Evolutionary conservation across 2,888 invertebrate genomes (phyloP).

Genomic region (Ariolimax columbianus): DNA sequence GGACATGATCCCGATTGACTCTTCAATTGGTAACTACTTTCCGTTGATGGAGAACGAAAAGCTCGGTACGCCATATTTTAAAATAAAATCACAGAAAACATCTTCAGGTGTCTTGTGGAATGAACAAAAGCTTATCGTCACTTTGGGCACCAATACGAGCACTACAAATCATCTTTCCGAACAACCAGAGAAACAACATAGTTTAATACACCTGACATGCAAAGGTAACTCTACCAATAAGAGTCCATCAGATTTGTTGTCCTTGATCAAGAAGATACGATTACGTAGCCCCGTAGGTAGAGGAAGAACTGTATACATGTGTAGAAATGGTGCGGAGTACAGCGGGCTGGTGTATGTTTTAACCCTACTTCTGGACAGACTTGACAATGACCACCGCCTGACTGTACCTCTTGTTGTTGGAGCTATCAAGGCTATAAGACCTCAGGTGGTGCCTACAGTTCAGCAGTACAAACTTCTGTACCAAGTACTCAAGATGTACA

Average conservation of each 20-base stretch:
- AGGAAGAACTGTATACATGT: background rate
- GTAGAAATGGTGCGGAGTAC: conserved; percentile 5
- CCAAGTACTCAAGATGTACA: background rate
- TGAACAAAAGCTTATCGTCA: background rate
- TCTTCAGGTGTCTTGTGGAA: background rate
- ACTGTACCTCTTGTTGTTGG: conserved; percentile 18
- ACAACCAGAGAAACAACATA: background rate
- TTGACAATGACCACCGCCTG: conserved; percentile 3
- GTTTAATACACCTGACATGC: background rate
- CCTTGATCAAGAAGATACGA: background rate
- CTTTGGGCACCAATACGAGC: background rate
- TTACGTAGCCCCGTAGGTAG: background rate
- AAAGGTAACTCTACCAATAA: background rate
- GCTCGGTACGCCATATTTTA: background rate
- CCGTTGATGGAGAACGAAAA: background rate
- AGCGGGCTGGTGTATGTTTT: background rate
- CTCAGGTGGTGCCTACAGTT: background rate
- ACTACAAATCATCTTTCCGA: background rate
- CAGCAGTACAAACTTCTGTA: conserved; percentile 1
- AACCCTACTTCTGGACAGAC: background rate
- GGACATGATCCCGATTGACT: background rate
- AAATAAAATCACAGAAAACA: background rate
- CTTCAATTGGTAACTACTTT: background rate
- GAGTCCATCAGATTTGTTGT: background rate
- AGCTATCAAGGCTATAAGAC: conserved; percentile 16